Evolutionary conservation across 1,140 invertebrate genomes (phyloP).

Genomic region (Pseudoatta argentina): DNA sequence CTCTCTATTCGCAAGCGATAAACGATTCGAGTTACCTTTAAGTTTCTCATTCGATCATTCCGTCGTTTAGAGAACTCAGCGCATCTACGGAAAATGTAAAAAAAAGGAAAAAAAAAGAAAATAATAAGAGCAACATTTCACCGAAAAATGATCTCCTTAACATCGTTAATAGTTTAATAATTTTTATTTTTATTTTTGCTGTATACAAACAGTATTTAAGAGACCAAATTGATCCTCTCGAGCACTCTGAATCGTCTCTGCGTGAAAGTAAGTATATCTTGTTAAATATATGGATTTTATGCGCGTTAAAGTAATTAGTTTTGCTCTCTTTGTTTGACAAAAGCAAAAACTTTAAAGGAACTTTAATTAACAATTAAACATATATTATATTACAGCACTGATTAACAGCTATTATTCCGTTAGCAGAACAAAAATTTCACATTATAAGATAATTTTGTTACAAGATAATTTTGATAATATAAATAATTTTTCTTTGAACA

Average conservation of each 20-base stretch:
- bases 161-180: background rate
- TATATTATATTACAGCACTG: background rate
- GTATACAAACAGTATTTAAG: slow-evolving; percentile 5
- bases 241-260: background rate
- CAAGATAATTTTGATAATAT: slow-evolving; percentile 15
- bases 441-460: background rate
- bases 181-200: background rate
- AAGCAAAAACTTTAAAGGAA: background rate
- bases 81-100: slow-evolving; percentile 4
- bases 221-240: slow-evolving; percentile 7
- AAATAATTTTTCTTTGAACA: background rate
- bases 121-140: background rate
- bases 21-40: slow-evolving; percentile 53
- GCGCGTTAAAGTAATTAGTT: background rate
- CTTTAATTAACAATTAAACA: slow-evolving; percentile 29
- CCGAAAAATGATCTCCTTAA: slow-evolving; percentile 3
- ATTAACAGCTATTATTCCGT: background rate
- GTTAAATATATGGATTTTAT: slow-evolving; percentile 25
- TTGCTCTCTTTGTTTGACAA: background rate
- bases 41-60: slow-evolving; percentile 23
- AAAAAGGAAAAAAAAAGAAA: background rate
- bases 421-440: background rate
- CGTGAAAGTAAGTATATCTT: slow-evolving; percentile 36
- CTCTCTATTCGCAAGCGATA: slow-evolving; percentile 46
- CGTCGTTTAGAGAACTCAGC: background rate